Evolutionary conservation across 2,888 invertebrate genomes (phyloP), one percentile per base, ranked within the genome.

Genomic region (Dynastes grantii): DNA sequence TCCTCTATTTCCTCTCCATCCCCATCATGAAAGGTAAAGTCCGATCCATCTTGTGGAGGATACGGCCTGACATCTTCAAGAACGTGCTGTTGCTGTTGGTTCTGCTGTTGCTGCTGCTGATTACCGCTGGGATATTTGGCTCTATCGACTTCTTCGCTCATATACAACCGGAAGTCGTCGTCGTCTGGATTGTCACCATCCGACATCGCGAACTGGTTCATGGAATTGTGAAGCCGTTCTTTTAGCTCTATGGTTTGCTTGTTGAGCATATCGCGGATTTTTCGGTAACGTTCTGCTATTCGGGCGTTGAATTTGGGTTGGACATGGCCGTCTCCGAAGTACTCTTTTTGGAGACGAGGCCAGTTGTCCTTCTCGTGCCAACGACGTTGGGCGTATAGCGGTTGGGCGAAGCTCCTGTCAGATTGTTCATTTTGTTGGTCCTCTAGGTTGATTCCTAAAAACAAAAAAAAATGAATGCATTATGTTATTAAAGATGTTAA

Each of bases 41-140:
- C 86, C 2, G 80, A 80, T 29, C 85, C 84, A 32, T 85, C 84
- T 22, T 58, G 55, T 4, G 81, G 80, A 1, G 83, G 83, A 80
- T 85, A 83, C 49, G 83, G 83, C 53, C 86, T 80, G 9, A 84
- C 84, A 65, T 86, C 86, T 37, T 85, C 85, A 58, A 85, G 78
- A 29, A 85, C 84, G 68, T 83, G 84, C 79, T 81, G 81, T 61
- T 64, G 64, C 6, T 64, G 64, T 5, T 29, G 81, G 82, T 37
- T 83, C 82, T 78, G 63, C n/a, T 64, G 63, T n/a, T 64, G 63
- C n/a, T 22, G 55, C 27, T 22, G 64, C 6, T 16, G 64, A 13
- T 64, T 32, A 40, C 37, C 16, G 37, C 83, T 81, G 53, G 76
- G 63, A 16, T 64, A 64, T 8, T 70, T 73, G 40, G 37, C 55